Base-by-base conservation (phyloP, 1,140 invertebrate species). In the Caenorhabditis inopinata region DNA sequence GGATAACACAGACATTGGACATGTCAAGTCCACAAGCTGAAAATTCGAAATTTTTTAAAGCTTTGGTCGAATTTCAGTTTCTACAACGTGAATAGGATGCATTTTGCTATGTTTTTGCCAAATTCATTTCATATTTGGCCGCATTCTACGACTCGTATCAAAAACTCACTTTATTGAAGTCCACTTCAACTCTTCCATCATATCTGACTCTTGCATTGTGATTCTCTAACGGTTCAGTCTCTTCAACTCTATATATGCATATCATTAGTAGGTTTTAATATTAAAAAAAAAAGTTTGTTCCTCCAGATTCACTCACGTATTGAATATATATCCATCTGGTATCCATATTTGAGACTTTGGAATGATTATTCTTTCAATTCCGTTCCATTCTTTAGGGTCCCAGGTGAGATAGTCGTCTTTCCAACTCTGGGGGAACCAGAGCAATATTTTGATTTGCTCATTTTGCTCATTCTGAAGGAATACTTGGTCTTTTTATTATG, bases 301-400 rank as follows among this genome's bases (percentile, higher is more conserved):
- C 21, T 42, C 14, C 38, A 42, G 16, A 38, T 25, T 51, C 2
- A 45, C 75, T 32, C 11, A 81, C 80, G 80, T 81, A 49, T 81
- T 77, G 35, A 81, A 81, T 27, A 81, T 81, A 46, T 81, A 78
- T 32, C 80, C 80, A 77, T 81, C 80, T 2, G 80, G 80, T 35
- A 76, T 47, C 80, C 80, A 81, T 29, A 81, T 81, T 38, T 62
- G 23, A 4, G 74, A 47, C 2, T 49, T 77, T 18, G 80, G 80
- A 12, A 81, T 46, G 14, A 80, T 81, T 2, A 81, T 68, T 38
- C 45, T 77, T 45, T 78, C 62, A 1, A 81, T 77, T 11, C 76
- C 80, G 27, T 75, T 51, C 80, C 80, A 81, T 11, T 81, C 80
- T 14, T 53, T 48, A 0, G 74, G 74, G 23, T 76, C 53, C 79